Percentiles rank a stretch among this genome's conserved stretches.
phyloP scores from a whole-genome alignment of 2,797 vertebrate genomes.

The Melanotaenia parkinsoni region DNA sequence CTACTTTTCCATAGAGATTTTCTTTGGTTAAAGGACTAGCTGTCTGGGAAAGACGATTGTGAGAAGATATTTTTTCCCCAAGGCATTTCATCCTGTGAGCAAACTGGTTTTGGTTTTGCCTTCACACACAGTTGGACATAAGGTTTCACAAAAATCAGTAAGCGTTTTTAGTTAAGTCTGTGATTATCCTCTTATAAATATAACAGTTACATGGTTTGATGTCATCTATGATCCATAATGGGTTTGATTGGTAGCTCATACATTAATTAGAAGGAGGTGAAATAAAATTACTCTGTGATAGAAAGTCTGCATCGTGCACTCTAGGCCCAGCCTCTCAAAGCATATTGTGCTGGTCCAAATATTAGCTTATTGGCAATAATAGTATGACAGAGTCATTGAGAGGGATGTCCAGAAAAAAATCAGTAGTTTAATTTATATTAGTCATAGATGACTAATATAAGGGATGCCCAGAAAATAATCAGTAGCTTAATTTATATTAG shows the following conservation, averaged over 20 bases:
- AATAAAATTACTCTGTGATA: slow-evolving; percentile 10
- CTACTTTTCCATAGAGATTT: not conserved
- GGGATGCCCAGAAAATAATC: not conserved
- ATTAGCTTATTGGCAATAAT: not conserved
- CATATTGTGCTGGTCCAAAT: slow-evolving; percentile 7
- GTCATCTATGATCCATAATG: not conserved
- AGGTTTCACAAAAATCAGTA: not conserved
- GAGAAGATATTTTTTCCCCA: not conserved
- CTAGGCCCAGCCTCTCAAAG: slow-evolving; percentile 7
- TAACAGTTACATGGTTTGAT: not conserved
- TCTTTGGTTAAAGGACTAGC: not conserved
- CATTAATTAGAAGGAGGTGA: slow-evolving; percentile 8
- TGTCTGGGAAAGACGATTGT: not conserved
- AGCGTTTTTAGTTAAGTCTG: not conserved
- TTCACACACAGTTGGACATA: not conserved
- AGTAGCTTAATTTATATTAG: not conserved
- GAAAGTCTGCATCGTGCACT: slow-evolving; percentile 36
- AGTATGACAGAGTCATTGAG: not conserved
- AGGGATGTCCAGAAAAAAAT: not conserved
- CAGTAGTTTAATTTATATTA: not conserved
- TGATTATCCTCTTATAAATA: not conserved
- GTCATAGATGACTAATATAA: not conserved
- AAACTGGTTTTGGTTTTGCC: slow-evolving; percentile 7
- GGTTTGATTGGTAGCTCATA: slow-evolving; percentile 6
- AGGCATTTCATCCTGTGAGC: not conserved